Evolutionary conservation across 2,113 vertebrate species (phyloP).

Genomic region (Dipodomys ordii): DNA sequence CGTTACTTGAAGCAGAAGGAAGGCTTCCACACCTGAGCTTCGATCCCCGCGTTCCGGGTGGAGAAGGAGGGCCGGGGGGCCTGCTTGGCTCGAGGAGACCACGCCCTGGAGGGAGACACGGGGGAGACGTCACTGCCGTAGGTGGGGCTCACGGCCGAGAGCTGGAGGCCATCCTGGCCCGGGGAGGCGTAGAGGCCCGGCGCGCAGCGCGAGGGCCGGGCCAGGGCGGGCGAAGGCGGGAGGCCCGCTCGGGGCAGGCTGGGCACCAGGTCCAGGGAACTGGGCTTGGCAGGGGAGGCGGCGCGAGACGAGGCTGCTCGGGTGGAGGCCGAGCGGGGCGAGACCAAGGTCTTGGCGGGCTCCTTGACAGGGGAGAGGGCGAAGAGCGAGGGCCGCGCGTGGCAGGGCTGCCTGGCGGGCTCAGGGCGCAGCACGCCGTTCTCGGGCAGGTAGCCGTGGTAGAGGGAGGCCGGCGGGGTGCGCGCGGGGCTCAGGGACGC

Average conservation of each 20-base stretch:
- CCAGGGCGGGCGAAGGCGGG: constrained; percentile 86
- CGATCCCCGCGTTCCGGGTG: constrained; percentile 94
- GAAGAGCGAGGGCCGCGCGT: constrained; percentile 95
- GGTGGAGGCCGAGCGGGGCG: constrained; percentile 85
- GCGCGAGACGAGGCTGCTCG: constrained; percentile 86
- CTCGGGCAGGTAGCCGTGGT: constrained; percentile 84
- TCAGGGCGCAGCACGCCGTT: constrained; percentile 93
- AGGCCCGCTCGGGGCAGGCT: constrained; percentile 82
- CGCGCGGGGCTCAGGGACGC: constrained; percentile 86
- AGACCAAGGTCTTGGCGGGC: constrained; percentile 81
- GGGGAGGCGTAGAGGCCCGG: constrained; percentile 84
- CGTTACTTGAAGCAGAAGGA: constrained; percentile 91
- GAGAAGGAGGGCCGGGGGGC: constrained; percentile 96
- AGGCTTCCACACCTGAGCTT: constrained; percentile 99
- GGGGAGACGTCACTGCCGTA: constrained; percentile 81
- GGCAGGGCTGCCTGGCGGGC: constrained; percentile 92
- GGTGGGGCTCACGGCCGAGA: constrained; percentile 60
- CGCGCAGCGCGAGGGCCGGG: constrained; percentile 79
- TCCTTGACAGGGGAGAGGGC: constrained; percentile 93
- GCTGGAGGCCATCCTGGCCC: constrained; percentile 68
- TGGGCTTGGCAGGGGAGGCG: constrained; percentile 79
- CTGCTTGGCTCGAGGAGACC: constrained; percentile 90
- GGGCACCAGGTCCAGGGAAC: constrained; percentile 87
- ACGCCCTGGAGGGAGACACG: constrained; percentile 88
- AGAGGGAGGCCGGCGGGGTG: constrained; percentile 86